Percentiles rank a stretch among this genome's conserved stretches.
Conservation (phyloP, 2,888 invertebrate species). For the Pseudoips prasinana region DNA sequence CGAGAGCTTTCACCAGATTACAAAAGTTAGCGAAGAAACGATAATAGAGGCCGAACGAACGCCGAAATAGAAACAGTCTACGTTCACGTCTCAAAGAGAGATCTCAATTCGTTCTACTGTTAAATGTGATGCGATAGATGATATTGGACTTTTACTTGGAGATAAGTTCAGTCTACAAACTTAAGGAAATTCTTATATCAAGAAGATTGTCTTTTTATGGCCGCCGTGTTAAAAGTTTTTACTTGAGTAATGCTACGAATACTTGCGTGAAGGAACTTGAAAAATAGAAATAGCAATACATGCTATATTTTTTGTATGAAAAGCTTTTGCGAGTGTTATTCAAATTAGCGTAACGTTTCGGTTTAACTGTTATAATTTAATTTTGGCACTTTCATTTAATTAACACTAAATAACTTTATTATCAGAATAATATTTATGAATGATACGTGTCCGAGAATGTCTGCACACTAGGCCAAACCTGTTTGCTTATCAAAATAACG, state of each 20-base stretch:
- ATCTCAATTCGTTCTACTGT: constrained; percentile 46
- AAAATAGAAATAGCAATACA: too few species aligned
- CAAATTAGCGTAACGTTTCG: too few species aligned
- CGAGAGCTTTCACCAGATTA: constrained; percentile 36
- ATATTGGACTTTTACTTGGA: constrained; percentile 47
- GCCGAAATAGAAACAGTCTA: constrained; percentile 32
- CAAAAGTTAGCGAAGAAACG: constrained; percentile 36
- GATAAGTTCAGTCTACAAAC: constrained; percentile 33
- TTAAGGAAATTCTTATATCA: constrained; percentile 33
- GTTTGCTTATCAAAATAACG: too few species aligned
- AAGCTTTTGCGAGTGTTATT: too few species aligned
- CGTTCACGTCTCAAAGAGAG: constrained; percentile 34
- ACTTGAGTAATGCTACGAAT: constrained; percentile 19
- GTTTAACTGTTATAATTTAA: too few species aligned
- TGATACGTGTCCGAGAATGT: too few species aligned
- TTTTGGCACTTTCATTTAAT: too few species aligned
- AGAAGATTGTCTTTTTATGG: constrained; percentile 42
- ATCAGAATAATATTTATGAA: too few species aligned
- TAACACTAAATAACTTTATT: too few species aligned
- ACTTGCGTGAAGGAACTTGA: too few species aligned
- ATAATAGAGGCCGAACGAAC: constrained; percentile 30
- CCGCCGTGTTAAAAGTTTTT: constrained; percentile 31
- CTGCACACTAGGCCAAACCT: too few species aligned
- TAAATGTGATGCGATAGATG: constrained; percentile 55
- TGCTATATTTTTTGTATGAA: too few species aligned